A percentile compares a stretch with the other conserved stretches of the same genome.
These are phyloP conservation scores for Apodemia zela DNA, from an alignment of 2,888 invertebrate genomes.

Conservation along the genomic window DNA sequence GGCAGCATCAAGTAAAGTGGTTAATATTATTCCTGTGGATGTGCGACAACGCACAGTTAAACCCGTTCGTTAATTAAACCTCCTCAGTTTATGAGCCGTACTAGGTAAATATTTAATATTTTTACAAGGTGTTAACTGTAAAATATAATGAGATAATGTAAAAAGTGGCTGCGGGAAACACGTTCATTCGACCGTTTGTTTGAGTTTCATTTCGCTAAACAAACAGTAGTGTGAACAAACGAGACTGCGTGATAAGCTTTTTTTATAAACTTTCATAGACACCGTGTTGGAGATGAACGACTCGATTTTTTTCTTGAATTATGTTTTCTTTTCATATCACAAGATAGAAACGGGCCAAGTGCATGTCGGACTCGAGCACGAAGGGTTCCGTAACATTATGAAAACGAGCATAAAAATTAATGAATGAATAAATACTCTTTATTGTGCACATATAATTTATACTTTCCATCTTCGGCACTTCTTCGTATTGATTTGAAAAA, in stretches of 20 bases:
- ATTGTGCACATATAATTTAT: too few species aligned
- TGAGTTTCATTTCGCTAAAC: slow-evolving; percentile 28
- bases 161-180: slow-evolving; percentile 15
- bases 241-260: background rate
- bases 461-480: too few species aligned
- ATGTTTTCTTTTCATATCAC: background rate
- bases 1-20: too few species aligned
- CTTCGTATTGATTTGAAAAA: too few species aligned
- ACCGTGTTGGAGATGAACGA: background rate
- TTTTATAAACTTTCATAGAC: background rate
- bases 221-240: slow-evolving; percentile 20
- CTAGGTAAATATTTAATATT: slow-evolving; percentile 9
- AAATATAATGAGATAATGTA: slow-evolving; percentile 17
- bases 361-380: too few species aligned
- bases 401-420: too few species aligned
- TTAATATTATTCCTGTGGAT: background rate
- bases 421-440: too few species aligned
- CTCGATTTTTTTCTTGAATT: background rate
- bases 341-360: background rate
- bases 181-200: slow-evolving; percentile 20
- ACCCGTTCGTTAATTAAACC: background rate
- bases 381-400: too few species aligned
- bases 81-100: background rate
- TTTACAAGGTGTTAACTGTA: background rate
- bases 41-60: background rate